Evolutionary conservation across 2,888 invertebrate genomes (phyloP).

Genomic region (Campoletis raptor): DNA sequence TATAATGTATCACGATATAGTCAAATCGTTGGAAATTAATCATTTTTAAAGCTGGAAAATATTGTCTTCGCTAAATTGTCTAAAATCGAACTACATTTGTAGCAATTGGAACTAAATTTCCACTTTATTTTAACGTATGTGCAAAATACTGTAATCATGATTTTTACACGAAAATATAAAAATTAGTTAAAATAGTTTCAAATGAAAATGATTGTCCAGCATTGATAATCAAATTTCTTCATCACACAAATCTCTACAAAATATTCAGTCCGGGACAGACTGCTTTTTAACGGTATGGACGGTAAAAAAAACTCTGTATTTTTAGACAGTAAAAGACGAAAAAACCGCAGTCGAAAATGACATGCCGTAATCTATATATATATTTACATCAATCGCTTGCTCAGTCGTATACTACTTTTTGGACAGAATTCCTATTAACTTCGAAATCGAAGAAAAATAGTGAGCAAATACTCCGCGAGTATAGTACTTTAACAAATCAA

Average conservation of each 20-base stretch:
- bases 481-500: constrained; percentile 56
- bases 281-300: not conserved
- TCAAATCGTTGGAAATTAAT: not conserved
- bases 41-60: not conserved
- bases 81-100: not conserved
- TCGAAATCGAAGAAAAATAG: constrained; percentile 59
- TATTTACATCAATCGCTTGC: not conserved
- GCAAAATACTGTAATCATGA: not conserved
- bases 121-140: not conserved
- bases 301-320: constrained; percentile 14
- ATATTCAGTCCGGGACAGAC: not conserved
- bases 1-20: not conserved
- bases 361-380: constrained; percentile 10
- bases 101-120: not conserved
- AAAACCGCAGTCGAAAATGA: constrained; percentile 14
- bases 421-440: constrained; percentile 50
- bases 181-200: not conserved
- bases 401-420: constrained; percentile 53
- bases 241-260: not conserved
- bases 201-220: not conserved
- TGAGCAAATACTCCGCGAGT: constrained; percentile 63
- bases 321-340: constrained; percentile 20
- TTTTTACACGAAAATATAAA: not conserved
- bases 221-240: not conserved
- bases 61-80: not conserved